phyloP scores from a whole-genome alignment of 2,797 vertebrate genomes.

The Dryobates pubescens region DNA sequence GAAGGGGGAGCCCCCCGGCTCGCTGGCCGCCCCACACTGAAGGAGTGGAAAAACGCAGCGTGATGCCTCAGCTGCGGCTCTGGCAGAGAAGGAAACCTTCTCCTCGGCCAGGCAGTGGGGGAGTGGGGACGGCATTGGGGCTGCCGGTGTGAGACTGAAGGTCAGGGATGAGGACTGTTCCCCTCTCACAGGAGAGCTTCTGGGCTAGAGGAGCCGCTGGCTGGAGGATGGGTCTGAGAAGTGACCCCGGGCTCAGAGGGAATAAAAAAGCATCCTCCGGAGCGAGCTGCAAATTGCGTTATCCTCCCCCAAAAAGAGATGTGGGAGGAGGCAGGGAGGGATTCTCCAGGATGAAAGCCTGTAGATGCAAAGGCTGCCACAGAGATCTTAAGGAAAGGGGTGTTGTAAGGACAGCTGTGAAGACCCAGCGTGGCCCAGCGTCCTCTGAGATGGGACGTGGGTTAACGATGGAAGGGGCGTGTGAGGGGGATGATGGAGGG shows the following conservation, averaged over 20 bases:
- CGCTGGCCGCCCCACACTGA: neutral
- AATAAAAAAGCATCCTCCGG: neutral
- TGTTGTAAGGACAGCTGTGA: constrained; percentile 52
- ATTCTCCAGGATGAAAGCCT: constrained; percentile 60
- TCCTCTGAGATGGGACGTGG: neutral
- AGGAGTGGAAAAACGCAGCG: neutral
- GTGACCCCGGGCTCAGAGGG: neutral
- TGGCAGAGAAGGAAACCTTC: neutral
- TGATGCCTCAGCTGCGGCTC: constrained; percentile 38
- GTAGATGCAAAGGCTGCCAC: constrained; percentile 22
- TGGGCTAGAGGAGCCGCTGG: neutral
- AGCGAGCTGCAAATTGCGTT: constrained; percentile 19
- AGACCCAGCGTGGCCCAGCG: neutral
- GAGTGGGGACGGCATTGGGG: neutral
- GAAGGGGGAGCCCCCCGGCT: neutral
- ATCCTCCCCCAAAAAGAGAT: constrained; percentile 23
- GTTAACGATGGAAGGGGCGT: neutral
- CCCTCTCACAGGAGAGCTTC: neutral
- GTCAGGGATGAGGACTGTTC: neutral
- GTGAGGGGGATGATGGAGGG: neutral
- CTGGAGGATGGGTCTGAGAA: neutral
- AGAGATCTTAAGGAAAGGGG: constrained; percentile 33
- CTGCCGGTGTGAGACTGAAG: neutral
- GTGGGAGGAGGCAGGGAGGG: constrained; percentile 49
- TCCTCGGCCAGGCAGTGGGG: neutral